Conservation (phyloP, 1,140 invertebrate species). For the Papilio polyxenes region DNA sequence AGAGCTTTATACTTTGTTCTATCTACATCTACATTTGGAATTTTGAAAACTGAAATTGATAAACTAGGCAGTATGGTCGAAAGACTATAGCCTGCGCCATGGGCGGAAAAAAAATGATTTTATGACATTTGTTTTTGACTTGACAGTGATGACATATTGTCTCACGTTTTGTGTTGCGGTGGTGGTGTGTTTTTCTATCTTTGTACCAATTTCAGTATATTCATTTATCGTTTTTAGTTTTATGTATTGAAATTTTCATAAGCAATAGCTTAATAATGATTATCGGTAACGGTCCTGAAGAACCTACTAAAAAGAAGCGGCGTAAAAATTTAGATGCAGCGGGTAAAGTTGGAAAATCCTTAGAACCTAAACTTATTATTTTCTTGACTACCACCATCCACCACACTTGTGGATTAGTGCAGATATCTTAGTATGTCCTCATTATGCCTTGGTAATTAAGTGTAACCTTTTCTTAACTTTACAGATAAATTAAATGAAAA, state of each 20-base stretch:
- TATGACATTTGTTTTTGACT: background rate
- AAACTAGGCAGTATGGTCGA: no score
- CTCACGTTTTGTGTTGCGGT: background rate
- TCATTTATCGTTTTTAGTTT: background rate
- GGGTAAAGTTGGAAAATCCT: background rate
- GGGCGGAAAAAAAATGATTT: no score
- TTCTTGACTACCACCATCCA: background rate
- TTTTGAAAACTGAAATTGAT: background rate
- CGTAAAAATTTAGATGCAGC: slow-evolving; percentile 22
- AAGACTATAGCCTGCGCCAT: no score
- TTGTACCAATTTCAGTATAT: background rate
- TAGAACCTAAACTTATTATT: background rate
- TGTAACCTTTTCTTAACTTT: slow-evolving; percentile 13
- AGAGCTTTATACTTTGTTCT: background rate
- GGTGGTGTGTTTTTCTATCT: background rate
- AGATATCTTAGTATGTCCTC: background rate
- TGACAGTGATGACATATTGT: background rate
- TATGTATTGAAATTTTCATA: background rate
- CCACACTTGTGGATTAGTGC: background rate
- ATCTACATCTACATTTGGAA: background rate
- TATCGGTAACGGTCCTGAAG: background rate
- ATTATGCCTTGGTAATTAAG: background rate
- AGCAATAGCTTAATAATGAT: background rate
- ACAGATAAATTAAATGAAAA: slow-evolving; percentile 42
- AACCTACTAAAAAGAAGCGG: slow-evolving; percentile 29